Conservation (phyloP, 92 coral and sea anemone species). For the Palythoa caribaeorum region DNA sequence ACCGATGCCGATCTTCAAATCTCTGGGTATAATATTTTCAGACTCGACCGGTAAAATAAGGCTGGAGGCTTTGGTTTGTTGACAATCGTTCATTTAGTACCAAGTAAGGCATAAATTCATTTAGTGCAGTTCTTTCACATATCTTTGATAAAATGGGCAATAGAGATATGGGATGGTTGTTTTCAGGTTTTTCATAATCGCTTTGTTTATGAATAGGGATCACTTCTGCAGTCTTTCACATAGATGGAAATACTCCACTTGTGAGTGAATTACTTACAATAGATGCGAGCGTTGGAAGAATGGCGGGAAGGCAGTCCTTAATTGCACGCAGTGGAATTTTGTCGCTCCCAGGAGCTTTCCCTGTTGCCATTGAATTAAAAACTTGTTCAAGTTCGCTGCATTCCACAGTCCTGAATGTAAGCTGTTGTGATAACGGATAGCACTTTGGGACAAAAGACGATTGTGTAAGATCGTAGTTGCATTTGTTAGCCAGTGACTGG, state of each 20-base stretch:
- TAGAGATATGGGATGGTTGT: constrained; percentile 46
- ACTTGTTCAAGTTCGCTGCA: constrained; percentile 26
- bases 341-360: constrained; percentile 17
- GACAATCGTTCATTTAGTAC: constrained; percentile 36
- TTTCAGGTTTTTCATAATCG: constrained; percentile 32
- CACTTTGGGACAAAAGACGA: constrained; percentile 1
- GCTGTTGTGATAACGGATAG: constrained; percentile 16
- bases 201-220: constrained; percentile 18
- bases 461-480: constrained; percentile 16
- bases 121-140: constrained; percentile 39
- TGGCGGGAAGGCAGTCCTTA: constrained; percentile 26
- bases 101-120: constrained; percentile 49
- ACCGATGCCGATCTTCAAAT: no score
- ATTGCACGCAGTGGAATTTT: constrained; percentile 34
- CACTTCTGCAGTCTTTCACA: constrained; percentile 46
- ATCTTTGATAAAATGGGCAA: constrained; percentile 35
- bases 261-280: constrained; percentile 3
- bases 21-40: no score
- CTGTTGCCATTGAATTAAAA: constrained; percentile 13
- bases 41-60: no score
- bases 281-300: constrained; percentile 8
- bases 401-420: constrained; percentile 10
- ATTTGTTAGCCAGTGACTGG: constrained; percentile 13
- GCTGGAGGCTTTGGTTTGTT: constrained; percentile 52
- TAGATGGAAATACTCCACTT: constrained; percentile 2